Conservation (phyloP, 2,888 invertebrate genomes). For the Camponotus fellah region DNA sequence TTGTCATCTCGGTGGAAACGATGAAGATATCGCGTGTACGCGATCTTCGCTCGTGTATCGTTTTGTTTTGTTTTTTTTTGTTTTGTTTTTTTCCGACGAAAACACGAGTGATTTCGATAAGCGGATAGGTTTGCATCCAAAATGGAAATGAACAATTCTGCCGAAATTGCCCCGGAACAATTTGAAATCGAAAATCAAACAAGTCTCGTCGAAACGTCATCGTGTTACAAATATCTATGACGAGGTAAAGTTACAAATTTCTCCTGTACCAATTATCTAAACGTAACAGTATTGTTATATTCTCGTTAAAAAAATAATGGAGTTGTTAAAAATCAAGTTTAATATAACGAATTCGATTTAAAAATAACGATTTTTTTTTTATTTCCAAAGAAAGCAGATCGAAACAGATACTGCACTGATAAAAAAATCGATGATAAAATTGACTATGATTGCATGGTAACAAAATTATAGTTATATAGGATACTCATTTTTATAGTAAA, state of each 20-base stretch:
- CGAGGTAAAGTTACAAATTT: background rate
- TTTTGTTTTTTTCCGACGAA: background rate
- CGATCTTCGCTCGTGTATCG: background rate
- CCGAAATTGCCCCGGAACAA: slow-evolving; percentile 41
- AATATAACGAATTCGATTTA: background rate
- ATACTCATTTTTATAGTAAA: too few species aligned
- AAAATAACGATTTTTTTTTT: background rate
- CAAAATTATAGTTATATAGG: too few species aligned
- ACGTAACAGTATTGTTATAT: background rate
- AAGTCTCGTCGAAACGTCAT: slow-evolving; percentile 42
- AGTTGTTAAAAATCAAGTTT: background rate
- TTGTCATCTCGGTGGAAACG: slow-evolving; percentile 4
- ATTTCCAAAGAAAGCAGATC: background rate
- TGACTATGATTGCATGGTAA: too few species aligned
- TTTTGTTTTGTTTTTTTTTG: slow-evolving; percentile 40
- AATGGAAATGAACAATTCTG: slow-evolving; percentile 52
- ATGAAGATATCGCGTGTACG: slow-evolving; percentile 15
- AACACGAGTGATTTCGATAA: slow-evolving; percentile 38
- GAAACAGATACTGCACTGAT: background rate
- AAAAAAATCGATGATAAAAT: too few species aligned
- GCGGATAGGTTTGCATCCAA: slow-evolving; percentile 37
- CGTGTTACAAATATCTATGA: slow-evolving; percentile 10
- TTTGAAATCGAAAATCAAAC: slow-evolving; percentile 47
- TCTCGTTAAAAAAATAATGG: background rate
- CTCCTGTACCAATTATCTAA: slow-evolving; percentile 10